phyloP scores from a whole-genome alignment of 2,797 vertebrate species.

The Melopsittacus undulatus region DNA sequence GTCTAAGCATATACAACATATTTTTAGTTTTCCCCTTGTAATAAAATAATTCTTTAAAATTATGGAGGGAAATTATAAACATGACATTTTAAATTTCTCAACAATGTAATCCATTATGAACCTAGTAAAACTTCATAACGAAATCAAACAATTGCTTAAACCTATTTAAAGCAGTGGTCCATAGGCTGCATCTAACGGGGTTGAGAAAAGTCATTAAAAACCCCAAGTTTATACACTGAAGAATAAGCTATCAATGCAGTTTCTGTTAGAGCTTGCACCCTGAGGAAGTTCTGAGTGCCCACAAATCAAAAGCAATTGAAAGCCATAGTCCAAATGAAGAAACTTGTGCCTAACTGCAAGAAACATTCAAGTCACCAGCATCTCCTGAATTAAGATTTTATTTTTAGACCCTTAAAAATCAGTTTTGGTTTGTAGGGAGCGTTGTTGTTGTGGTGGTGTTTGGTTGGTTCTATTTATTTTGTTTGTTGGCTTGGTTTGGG shows the following conservation, averaged over 20 bases:
- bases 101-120: background rate
- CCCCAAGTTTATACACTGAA: background rate
- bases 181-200: background rate
- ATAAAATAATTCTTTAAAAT: background rate
- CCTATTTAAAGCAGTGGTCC: background rate
- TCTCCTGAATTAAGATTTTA: background rate
- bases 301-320: background rate
- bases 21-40: background rate
- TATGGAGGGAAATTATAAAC: background rate
- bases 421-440: background rate
- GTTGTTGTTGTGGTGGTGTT: background rate
- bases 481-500: background rate
- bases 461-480: background rate
- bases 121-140: background rate
- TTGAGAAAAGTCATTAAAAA: background rate
- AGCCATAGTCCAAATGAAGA: constrained; percentile 10
- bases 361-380: background rate
- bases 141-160: background rate
- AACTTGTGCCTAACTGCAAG: background rate
- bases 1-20: background rate
- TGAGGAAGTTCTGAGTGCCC: background rate
- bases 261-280: background rate
- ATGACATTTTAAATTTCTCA: background rate
- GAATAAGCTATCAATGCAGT: background rate
- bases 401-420: constrained; percentile 1